Evolutionary conservation across 1,140 invertebrate species (phyloP), one percentile per base, ranked within the genome.

Genomic region (Bacillus rossius): DNA sequence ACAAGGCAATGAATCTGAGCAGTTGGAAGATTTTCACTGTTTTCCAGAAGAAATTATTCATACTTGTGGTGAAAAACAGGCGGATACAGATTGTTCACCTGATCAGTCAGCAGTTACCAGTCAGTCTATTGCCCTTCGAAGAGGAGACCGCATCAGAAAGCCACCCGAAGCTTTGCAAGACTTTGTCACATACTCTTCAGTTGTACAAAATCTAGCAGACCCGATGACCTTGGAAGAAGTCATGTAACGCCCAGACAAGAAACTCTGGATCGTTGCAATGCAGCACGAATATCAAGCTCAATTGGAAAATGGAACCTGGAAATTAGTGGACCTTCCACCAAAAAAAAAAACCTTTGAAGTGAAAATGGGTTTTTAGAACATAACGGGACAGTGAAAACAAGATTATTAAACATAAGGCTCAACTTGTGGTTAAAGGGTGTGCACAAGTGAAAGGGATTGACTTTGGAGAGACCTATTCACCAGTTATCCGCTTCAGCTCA

Each of bases 391-490:
- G 17, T 16, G 49, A 3, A 5, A 25, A 25, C 49, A 51, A 51
- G 4, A 29, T 51, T 22, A 23, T 25, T 19, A 23, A 26, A 29
- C 25, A 51, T 51, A 51, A 51, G 16, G 19, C 49, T 51, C 19
- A 49, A 56, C 34, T 65, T 2, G 64, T 65, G n/a, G 58, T 55
- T 16, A 57, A 64, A 22, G 64, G 61, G n/a, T 65, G 56, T 42
- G 45, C 38, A 38, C 63, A 66, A 55, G 61, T 63, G 63, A 62
- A 64, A 63, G 59, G 63, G 26, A 23, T 51, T 29, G 63, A 66
- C 38, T 64, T 61, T 47, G 45, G 61, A 41, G 26, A 64, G 26
- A 51, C 55, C 8, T 66, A 61, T 54, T 56, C 55, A n/a, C 63
- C 63, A 43, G 65, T 51, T 22, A 25, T 51, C 8, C 17, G 58